Base-by-base conservation (phyloP, 2,888 invertebrate genomes). In the Dichetophora obliterata region DNA sequence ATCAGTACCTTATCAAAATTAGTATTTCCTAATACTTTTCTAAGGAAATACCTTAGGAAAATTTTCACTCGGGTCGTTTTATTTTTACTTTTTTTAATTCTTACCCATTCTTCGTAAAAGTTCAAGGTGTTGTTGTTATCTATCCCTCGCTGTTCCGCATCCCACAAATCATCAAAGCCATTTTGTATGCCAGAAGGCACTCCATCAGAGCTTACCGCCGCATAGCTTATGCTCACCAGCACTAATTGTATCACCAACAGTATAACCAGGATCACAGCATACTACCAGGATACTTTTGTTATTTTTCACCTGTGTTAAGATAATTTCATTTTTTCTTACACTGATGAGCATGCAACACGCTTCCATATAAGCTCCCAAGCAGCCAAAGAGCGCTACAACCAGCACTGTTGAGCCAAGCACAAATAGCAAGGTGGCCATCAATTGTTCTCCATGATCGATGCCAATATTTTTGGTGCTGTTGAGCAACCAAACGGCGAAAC, bases 161-260 rank as follows among this genome's bases (percentile, higher is more conserved):
- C 86, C 85, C 84, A 86, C 3, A 87, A 80, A n/a, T 86, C 86
- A 31, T 87, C 87, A 22, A 86, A 86, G 1, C 87, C 87, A 48
- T 85, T 80, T 37, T 77, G 24, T 19, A 73, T 73, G 37, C 82
- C 3, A 86, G 74, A 2, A 4, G 87, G 82, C 5, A 87, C 66
- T 0, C 80, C 79, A 43, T 83, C 85, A 6, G 77, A 84, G 6
- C 79, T 78, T 14, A 83, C 81, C 6, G 83, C 82, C 0, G 82
- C 79, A 78, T 82, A 85, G 31, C 85, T 85, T n/a, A 86, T 82
- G 79, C 85, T 87, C 69, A 87, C 80, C 80, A 87, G 75, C 2
- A 85, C 54, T 70, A 68, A 8, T 78, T 87, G 87, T 75, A 87
- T 82, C 48, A 86, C 80, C 72, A 87, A 43, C 0, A 87, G 78